Evolutionary conservation across 2,888 invertebrate genomes (phyloP).

Genomic region (Drosophila colorata): DNA sequence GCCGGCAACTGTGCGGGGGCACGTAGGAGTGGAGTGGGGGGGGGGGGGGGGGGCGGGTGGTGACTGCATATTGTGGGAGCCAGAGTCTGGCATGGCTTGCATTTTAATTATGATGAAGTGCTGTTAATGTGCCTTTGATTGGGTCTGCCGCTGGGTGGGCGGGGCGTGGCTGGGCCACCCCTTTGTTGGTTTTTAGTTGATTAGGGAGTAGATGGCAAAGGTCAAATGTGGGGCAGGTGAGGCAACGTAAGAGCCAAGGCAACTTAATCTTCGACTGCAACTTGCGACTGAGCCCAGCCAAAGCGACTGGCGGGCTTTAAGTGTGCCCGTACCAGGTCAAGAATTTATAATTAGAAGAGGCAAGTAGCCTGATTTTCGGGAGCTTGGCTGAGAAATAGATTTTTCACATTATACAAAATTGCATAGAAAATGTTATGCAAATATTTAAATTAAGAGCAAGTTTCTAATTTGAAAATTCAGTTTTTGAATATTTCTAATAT

Average conservation of each 20-base stretch:
- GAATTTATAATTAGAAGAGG: too few species aligned
- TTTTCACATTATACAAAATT: too few species aligned
- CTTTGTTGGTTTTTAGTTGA: constrained; percentile 2
- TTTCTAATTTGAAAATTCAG: too few species aligned
- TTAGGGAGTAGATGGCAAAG: constrained; percentile 19
- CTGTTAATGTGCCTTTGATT: constrained; percentile 51
- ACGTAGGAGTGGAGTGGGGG: not conserved
- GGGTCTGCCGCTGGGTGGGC: constrained; percentile 8
- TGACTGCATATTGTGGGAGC: constrained; percentile 3
- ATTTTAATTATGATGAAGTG: constrained; percentile 59
- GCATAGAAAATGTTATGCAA: too few species aligned
- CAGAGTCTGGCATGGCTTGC: constrained; percentile 26
- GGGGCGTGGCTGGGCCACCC: constrained; percentile 1
- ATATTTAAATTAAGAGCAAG: too few species aligned
- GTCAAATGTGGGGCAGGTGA: constrained; percentile 4
- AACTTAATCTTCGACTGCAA: too few species aligned
- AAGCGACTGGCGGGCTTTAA: too few species aligned
- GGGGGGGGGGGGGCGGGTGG: not conserved
- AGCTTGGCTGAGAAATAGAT: too few species aligned
- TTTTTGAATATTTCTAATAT: too few species aligned
- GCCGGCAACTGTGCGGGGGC: not conserved
- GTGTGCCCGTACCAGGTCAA: too few species aligned
- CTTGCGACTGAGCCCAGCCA: too few species aligned
- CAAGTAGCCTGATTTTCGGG: too few species aligned
- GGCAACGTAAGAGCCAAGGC: not conserved